A percentile compares a stretch with the other conserved stretches of the same genome.
phyloP scores from a whole-genome alignment of 2,888 invertebrate species.

The Agrotis exclamationis region DNA sequence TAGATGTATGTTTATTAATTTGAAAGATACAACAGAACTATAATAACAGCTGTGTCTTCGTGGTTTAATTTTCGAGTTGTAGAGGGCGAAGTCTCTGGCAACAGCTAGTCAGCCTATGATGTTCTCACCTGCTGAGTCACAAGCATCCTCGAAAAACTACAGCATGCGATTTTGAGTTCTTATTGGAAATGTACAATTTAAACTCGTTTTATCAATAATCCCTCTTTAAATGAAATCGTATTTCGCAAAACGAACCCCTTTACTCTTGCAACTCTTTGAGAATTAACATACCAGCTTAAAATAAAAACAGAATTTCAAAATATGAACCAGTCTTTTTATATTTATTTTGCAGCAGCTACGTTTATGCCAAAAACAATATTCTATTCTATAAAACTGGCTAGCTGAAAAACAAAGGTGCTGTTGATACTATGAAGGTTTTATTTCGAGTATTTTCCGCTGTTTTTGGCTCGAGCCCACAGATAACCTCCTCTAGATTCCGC shows the following conservation, averaged over 20 bases:
- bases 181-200: constrained; percentile 13
- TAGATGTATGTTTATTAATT: too few species aligned
- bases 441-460: constrained; percentile 14
- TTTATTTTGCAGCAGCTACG: background rate
- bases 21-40: too few species aligned
- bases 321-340: background rate
- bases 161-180: background rate
- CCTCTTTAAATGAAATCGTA: constrained; percentile 11
- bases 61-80: too few species aligned
- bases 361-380: constrained; percentile 28
- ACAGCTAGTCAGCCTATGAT: too few species aligned
- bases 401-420: constrained; percentile 31
- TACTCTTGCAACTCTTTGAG: constrained; percentile 12
- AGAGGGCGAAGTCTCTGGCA: too few species aligned
- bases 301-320: constrained; percentile 12
- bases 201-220: constrained; percentile 3
- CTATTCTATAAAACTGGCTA: constrained; percentile 21
- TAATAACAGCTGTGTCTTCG: too few species aligned
- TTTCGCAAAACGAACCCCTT: constrained; percentile 20
- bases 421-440: constrained; percentile 31
- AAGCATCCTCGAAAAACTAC: background rate
- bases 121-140: too few species aligned
- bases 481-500: too few species aligned
- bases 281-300: constrained; percentile 6
- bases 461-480: constrained; percentile 12